Base-by-base conservation (phyloP, 1,140 invertebrate genomes). In the Pantala flavescens region DNA sequence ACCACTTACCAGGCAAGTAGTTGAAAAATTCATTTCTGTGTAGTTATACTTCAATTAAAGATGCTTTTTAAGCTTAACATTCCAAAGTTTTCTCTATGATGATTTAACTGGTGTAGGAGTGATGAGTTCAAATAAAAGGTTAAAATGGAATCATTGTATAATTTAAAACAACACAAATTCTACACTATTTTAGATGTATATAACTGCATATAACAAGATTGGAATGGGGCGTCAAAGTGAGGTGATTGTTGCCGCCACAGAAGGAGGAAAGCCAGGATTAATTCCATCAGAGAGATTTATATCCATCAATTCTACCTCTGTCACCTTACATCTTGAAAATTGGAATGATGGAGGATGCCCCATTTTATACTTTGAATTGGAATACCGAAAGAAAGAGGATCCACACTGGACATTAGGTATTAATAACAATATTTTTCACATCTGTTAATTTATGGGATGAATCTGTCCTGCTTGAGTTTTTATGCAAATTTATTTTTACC, bases 311-410 rank as follows among this genome's bases (percentile, higher is more conserved):
- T 84, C 86, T 23, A 90, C 90, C 2, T 88, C 85, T 10, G 84
- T 88, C 16, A 81, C 84, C 14, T 79, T 91, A 43, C 87, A 89
- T 77, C 79, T 91, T 71, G 84, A 84, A 0, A 84, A 87, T 0
- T 91, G 89, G 90, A 83, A 86, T 76, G 87, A 89, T 74, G 87
- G 87, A 7, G 89, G 88, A 0, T 91, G 90, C 78, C 85, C 88
- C 0, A 85, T 91, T 71, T 79, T 84, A 12, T 88, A 86, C 77
- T 90, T 87, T 77, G 87, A 87, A 73, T 84, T 90, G 0, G 88
- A 88, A 74, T 90, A 90, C 76, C 86, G 86, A 74, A 80, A 76
- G 72, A 73, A 71, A 80, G 73, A 72, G 19, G 73, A 75, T 23
- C 24, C 74, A 24, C 74, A 77, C 70, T 78, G 77, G 77, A 74